Base-by-base conservation (phyloP, 2,113 vertebrate species). In the Serilophus lunatus region DNA sequence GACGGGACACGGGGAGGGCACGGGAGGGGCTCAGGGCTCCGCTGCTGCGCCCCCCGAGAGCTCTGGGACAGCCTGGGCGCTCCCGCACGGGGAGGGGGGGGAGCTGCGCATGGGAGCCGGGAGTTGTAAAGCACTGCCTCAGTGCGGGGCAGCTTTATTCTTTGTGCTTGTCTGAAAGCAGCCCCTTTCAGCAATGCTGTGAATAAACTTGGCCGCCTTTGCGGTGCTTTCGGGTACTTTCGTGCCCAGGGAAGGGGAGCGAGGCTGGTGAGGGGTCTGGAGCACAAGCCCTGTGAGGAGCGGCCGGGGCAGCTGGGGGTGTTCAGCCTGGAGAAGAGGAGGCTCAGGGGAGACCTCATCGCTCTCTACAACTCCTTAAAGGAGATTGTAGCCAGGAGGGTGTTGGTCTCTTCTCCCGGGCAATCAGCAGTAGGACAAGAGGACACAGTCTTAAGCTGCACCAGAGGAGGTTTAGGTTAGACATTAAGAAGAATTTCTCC, bases 191-290 rank as follows among this genome's bases (percentile, higher is more conserved):
- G 7, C 4, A 8, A 0, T 3, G 1, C 2, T 28, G 3, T 29
- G 13, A 24, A 28, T 65, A 1, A 4, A 0, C 0, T 25, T 26
- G 6, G 4, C 2, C 1, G 3, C 0, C 3, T 51, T 4, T n/a
- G 16, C 2, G 0, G 33, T n/a, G 57, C 6, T 40, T 63, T 17
- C 4, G 22, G 42, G 7, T 50, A 1, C 1, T 1, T 7, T 53
- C 29, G 13, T 19, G n/a, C 18, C 13, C 45, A 12, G 17, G 35
- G 47, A 47, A 40, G 28, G 16, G n/a, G 16, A 22, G 0, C 1
- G 29, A 45, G 18, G 24, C 13, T 40, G 29, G 9, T 12, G n/a
- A 29, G 26, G 47, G 20, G 8, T 61, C 19, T 63, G 10, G 40
- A 61, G 4, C 7, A 15, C n/a, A 18, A 23, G 5, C 10, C 24